phyloP scores from a whole-genome alignment of 2,797 vertebrate genomes.

The Synaphobranchus kaupii region DNA sequence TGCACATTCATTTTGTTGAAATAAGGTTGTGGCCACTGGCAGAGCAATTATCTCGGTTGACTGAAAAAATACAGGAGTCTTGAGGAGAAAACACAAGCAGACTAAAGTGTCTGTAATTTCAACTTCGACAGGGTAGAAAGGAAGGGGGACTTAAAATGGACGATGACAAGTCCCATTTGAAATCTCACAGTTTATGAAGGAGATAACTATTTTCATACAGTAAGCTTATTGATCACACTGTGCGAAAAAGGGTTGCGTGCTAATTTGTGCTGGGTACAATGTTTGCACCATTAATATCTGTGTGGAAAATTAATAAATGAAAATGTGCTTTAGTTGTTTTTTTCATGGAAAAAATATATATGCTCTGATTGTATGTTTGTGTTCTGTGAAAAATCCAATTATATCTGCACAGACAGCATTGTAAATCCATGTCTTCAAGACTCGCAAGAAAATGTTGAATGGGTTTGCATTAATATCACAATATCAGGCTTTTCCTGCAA shows the following conservation, averaged over 20 bases:
- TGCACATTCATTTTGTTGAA: neutral
- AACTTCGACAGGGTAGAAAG: neutral
- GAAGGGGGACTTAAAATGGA: neutral
- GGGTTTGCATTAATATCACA: neutral
- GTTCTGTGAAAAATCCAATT: neutral
- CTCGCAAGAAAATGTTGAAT: neutral
- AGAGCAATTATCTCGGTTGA: neutral
- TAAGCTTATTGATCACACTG: neutral
- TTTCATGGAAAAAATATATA: neutral
- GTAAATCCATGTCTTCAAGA: neutral
- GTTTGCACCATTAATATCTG: neutral
- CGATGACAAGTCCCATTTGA: neutral
- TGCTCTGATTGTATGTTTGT: neutral
- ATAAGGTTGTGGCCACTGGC: neutral
- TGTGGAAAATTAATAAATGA: neutral
- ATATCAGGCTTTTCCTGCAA: neutral
- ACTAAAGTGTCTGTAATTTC: neutral
- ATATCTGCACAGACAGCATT: neutral
- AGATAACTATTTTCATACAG: neutral
- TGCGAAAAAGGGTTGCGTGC: neutral
- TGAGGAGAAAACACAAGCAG: neutral
- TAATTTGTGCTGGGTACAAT: neutral
- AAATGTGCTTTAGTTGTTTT: neutral
- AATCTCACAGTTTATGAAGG: neutral
- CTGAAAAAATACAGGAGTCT: neutral